These are phyloP conservation scores for Vulpes lagopus DNA, from an alignment of 2,113 vertebrate genomes.

Conservation along the genomic window DNA sequence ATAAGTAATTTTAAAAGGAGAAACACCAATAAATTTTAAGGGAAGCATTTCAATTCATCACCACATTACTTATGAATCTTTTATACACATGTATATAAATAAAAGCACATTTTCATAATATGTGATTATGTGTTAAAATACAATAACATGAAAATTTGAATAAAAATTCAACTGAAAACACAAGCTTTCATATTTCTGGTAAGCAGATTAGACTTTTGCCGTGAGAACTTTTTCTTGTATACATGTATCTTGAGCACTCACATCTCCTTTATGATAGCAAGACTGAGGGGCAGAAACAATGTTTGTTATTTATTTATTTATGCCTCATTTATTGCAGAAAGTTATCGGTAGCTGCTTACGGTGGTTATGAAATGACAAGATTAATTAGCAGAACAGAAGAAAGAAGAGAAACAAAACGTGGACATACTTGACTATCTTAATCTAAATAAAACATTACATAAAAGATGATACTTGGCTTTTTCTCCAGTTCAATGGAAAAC, in stretches of 20 bases:
- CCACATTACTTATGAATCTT: neutral
- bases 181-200: neutral
- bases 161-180: slow-evolving; percentile 1
- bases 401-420: slow-evolving; percentile 22
- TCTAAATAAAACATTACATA: slow-evolving; percentile 44
- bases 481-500: slow-evolving; percentile 29
- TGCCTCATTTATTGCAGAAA: neutral
- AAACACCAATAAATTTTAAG: neutral
- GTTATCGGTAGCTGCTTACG: neutral
- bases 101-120: slow-evolving; percentile 41
- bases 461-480: slow-evolving; percentile 35
- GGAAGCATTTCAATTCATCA: neutral
- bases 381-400: neutral
- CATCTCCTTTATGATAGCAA: neutral
- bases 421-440: neutral
- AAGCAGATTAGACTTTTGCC: slow-evolving; percentile 36
- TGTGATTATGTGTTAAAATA: slow-evolving; percentile 42
- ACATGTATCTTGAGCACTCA: neutral
- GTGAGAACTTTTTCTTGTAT: neutral
- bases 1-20: slow-evolving; percentile 21
- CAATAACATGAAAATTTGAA: neutral
- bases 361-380: neutral
- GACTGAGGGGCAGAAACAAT: neutral
- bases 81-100: neutral
- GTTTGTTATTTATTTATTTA: neutral